Evolutionary conservation across 2,797 vertebrate genomes (phyloP), one percentile per base, ranked within the genome.

Genomic region (Melanotaenia boesemani): DNA sequence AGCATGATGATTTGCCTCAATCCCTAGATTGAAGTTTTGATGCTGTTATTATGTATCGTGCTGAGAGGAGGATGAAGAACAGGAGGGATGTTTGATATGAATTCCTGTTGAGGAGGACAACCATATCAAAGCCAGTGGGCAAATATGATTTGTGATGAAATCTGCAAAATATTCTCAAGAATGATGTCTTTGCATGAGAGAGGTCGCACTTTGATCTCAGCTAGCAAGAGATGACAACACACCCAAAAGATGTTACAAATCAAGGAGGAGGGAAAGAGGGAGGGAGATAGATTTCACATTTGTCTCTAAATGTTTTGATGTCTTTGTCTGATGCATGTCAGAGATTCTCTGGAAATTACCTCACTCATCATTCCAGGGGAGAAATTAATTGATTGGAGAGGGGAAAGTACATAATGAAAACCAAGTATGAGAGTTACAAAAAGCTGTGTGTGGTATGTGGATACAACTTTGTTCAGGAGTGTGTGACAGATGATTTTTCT

Each of bases 31-130:
- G 66, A 76, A 36, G 60, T 80, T 79, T 67, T 71, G 63, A 83
- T 86, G 79, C 59, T 1, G 65, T 75, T 79, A 77, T 85, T 82
- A 83, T 77, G 76, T 79, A 72, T 62, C 2, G 2, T 5, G 22
- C 73, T 76, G 83, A 90, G 66, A 78, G 79, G 78, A 22, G 70
- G 76, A 82, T 78, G 79, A 79, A 65, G 80, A 83, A 52, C 67
- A 78, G 46, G 28, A 82, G 73, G 67, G 70, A 67, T 20, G 66
- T 50, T 66, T 61, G 60, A 82, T 76, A 79, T 83, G 66, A 85
- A 81, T 80, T 83, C 81, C 68, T 80, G 76, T 77, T 61, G 65
- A 67, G 77, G 81, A 80, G 78, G 83, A 81, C 83, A 84, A 73
- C 54, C 22, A 6, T 85, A 79, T 84, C 79, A 81, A 83, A 88